Conservation (phyloP, 2,797 vertebrate genomes). For the Anisognathus igniventris region DNA sequence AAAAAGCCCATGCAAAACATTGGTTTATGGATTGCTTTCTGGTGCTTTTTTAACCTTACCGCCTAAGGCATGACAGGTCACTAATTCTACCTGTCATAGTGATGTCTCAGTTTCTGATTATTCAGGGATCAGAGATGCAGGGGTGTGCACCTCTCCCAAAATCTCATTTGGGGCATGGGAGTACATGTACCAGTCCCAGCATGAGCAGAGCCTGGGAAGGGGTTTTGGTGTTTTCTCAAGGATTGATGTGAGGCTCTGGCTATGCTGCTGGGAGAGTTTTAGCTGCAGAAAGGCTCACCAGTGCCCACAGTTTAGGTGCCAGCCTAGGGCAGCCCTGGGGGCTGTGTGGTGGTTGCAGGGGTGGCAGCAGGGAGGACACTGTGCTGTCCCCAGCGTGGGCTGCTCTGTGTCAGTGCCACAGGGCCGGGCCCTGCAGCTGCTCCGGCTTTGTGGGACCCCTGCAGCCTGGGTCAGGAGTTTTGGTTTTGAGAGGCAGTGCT, state of each 20-base stretch:
- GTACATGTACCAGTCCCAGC: background rate
- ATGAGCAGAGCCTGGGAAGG: background rate
- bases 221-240: background rate
- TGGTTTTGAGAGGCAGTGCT: background rate
- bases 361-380: background rate
- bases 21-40: background rate
- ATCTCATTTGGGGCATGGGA: background rate
- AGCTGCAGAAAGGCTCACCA: background rate
- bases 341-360: background rate
- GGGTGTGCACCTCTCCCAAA: background rate
- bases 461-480: background rate
- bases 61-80: background rate
- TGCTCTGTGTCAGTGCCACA: background rate
- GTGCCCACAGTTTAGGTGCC: background rate
- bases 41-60: background rate
- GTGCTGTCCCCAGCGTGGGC: rapidly evolving
- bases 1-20: background rate
- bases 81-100: background rate
- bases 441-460: rapidly evolving
- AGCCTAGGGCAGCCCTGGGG: background rate
- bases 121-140: background rate
- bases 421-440: rapidly evolving
- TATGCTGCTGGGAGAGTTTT: background rate
- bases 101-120: background rate
- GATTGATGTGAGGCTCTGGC: background rate